A percentile compares a stretch with the other conserved stretches of the same genome.
phyloP scores from a whole-genome alignment of 1,140 invertebrate species.

The Drosophila virilis region DNA sequence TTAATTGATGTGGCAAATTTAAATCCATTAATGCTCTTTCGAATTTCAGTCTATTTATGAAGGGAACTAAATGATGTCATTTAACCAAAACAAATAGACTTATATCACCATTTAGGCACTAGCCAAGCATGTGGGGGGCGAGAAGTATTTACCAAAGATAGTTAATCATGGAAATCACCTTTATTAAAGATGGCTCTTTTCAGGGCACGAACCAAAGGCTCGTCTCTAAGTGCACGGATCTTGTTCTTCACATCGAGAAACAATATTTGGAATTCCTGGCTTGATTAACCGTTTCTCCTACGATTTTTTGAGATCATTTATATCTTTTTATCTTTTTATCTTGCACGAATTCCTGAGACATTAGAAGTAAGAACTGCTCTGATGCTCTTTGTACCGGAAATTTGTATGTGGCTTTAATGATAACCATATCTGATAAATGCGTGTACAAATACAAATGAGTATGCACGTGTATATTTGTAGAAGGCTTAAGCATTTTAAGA shows the following conservation, averaged over 20 bases:
- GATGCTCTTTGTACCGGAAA: background rate
- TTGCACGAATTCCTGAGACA: background rate
- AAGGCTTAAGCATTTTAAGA: background rate
- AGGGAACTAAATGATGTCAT: background rate
- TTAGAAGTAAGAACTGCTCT: background rate
- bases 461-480: background rate
- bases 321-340: background rate
- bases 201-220: no score
- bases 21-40: background rate
- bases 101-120: background rate
- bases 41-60: conserved; percentile 8
- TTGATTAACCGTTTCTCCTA: no score
- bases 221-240: no score
- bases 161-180: no score
- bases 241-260: no score
- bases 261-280: no score
- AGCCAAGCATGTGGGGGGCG: no score
- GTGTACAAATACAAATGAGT: background rate
- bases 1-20: background rate
- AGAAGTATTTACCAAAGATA: no score
- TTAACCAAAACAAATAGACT: background rate
- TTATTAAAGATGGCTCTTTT: no score
- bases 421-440: background rate
- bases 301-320: no score
- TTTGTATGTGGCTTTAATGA: conserved; percentile 3